Percentiles rank a stretch among this genome's conserved stretches.
Evolutionary conservation across 2,888 invertebrate species (phyloP).

Genomic region (Ellobium chinense): DNA sequence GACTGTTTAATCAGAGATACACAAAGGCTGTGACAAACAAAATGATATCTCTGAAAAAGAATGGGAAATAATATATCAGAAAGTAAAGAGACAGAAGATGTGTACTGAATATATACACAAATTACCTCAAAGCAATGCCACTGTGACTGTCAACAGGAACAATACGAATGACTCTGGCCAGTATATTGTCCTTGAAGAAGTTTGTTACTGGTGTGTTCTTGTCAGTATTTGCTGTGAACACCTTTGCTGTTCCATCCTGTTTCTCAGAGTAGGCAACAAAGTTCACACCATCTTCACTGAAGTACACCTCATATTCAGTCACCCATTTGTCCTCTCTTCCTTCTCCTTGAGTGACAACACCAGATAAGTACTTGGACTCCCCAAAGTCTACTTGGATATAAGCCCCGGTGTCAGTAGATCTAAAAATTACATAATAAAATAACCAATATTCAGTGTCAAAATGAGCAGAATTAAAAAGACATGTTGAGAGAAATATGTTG

Average conservation of each 20-base stretch:
- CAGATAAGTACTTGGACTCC: slow-evolving; percentile 56
- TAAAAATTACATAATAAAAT: no score
- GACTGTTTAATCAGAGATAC: not conserved
- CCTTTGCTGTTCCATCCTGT: slow-evolving; percentile 36
- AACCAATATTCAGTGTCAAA: no score
- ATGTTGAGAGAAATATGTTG: no score
- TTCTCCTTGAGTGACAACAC: slow-evolving; percentile 62
- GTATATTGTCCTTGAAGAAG: slow-evolving; percentile 43
- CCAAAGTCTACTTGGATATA: slow-evolving; percentile 62
- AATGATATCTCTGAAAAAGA: not conserved
- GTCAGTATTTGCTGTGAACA: slow-evolving; percentile 46
- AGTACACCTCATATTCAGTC: slow-evolving; percentile 56
- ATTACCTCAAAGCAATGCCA: slow-evolving; percentile 46
- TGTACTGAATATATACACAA: not conserved
- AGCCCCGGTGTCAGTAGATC: slow-evolving; percentile 19
- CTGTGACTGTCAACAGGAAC: slow-evolving; percentile 38
- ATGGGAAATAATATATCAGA: not conserved
- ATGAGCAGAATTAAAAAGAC: no score
- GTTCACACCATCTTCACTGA: slow-evolving; percentile 58
- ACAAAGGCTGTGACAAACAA: not conserved
- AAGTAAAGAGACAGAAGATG: not conserved
- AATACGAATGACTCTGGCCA: slow-evolving; percentile 44
- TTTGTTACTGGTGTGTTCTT: slow-evolving; percentile 32
- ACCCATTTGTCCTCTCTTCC: slow-evolving; percentile 61
- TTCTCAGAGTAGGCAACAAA: slow-evolving; percentile 56